Conservation (phyloP, 2,113 vertebrate genomes). For the Aspidoscelis tigris region DNA sequence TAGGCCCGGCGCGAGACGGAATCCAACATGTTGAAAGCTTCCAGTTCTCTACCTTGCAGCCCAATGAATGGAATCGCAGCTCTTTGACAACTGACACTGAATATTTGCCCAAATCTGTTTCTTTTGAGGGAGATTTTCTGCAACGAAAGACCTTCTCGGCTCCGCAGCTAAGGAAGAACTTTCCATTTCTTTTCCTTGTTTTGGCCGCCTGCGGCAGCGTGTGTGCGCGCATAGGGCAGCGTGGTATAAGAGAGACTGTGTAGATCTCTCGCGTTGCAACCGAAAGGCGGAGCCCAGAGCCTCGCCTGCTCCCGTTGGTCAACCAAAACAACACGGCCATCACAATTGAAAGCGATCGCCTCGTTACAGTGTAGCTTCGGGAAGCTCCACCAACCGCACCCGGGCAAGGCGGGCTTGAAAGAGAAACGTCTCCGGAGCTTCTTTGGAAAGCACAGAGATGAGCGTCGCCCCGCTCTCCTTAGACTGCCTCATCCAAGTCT, state of each 20-base stretch:
- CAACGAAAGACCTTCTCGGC: too few species aligned
- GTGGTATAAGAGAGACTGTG: too few species aligned
- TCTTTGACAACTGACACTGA: too few species aligned
- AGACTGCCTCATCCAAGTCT: conserved; percentile 51
- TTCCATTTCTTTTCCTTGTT: too few species aligned
- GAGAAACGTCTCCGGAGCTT: background rate
- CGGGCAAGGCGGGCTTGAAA: background rate
- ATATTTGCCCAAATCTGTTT: too few species aligned
- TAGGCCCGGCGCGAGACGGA: background rate
- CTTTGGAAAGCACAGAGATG: background rate
- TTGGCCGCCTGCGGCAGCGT: too few species aligned
- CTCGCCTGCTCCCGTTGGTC: too few species aligned
- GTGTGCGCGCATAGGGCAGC: too few species aligned
- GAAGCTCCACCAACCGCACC: background rate
- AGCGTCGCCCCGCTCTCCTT: background rate
- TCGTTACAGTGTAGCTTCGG: background rate
- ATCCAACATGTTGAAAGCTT: background rate
- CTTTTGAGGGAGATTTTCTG: background rate
- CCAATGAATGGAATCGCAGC: too few species aligned
- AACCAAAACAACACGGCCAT: background rate
- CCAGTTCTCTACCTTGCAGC: background rate
- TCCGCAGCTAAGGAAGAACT: too few species aligned
- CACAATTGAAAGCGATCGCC: background rate
- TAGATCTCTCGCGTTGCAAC: background rate
- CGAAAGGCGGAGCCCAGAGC: background rate